Conservation (phyloP, 2,888 invertebrate species). For the Achlya flavicornis region DNA sequence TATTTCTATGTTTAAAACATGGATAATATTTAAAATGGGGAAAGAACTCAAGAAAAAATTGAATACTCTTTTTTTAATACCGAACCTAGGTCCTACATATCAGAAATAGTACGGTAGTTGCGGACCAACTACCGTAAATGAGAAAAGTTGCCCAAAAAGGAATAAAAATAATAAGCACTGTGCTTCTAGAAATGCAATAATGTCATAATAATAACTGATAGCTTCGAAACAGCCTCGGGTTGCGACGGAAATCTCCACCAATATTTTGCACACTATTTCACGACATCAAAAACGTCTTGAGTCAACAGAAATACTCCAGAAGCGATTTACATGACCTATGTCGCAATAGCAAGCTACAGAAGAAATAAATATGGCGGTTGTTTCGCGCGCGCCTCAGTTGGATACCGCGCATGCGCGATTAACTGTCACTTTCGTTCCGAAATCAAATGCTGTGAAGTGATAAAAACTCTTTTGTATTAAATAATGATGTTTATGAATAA, state of each 20-base stretch:
- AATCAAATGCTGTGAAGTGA: background rate
- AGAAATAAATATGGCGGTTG: constrained; percentile 38
- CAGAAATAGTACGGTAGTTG: too few species aligned
- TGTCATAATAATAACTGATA: background rate
- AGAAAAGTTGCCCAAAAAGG: too few species aligned
- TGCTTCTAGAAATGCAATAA: background rate
- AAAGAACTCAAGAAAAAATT: too few species aligned
- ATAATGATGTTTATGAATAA: constrained; percentile 6
- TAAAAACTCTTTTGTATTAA: background rate
- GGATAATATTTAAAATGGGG: too few species aligned
- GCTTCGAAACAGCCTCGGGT: background rate
- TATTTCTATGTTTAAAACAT: too few species aligned
- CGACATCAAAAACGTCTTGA: constrained; percentile 30
- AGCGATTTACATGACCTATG: constrained; percentile 20
- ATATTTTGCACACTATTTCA: constrained; percentile 13
- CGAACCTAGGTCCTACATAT: too few species aligned
- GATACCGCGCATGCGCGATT: constrained; percentile 27
- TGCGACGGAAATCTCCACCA: constrained; percentile 7
- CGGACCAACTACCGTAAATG: too few species aligned
- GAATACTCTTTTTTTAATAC: too few species aligned
- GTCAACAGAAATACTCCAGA: constrained; percentile 11
- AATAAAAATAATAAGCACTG: too few species aligned
- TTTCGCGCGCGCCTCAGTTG: constrained; percentile 43
- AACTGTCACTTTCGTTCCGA: constrained; percentile 10
- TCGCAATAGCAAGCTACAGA: constrained; percentile 19